Percentiles rank a stretch among this genome's conserved stretches.
Conservation (phyloP, 2,797 vertebrate genomes). For the Halcyon badia region DNA sequence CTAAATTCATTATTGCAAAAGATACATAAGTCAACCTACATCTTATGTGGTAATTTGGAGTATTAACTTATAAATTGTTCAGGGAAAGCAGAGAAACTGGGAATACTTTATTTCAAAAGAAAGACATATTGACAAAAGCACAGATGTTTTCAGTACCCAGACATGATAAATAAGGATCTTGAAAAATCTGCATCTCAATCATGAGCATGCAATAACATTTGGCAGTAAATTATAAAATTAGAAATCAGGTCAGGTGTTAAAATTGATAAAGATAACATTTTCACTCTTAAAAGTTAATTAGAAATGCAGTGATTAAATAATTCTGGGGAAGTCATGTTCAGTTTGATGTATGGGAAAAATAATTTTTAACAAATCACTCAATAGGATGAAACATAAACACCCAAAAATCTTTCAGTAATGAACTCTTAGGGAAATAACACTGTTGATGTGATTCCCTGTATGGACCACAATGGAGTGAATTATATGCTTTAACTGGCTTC, state of each 20-base stretch:
- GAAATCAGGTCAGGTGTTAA: constrained; percentile 21
- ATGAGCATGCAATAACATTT: neutral
- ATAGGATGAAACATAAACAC: neutral
- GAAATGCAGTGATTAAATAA: neutral
- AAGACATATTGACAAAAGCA: neutral
- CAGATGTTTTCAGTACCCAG: neutral
- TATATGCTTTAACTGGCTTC: neutral
- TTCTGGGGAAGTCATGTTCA: neutral
- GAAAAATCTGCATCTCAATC: constrained; percentile 7
- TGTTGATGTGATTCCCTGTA: neutral
- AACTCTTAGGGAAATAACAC: neutral
- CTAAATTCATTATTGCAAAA: neutral
- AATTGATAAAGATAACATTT: neutral
- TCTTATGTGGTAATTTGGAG: neutral
- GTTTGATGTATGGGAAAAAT: neutral
- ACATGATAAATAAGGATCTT: neutral
- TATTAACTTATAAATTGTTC: neutral
- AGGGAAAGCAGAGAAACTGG: neutral
- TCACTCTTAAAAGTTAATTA: neutral
- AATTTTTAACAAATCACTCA: neutral
- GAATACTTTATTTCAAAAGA: neutral
- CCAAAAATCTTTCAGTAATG: neutral
- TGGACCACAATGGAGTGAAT: neutral
- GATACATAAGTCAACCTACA: neutral
- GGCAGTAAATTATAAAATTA: neutral